Conservation (phyloP, 2,113 vertebrate species). For the Pipa parva region DNA sequence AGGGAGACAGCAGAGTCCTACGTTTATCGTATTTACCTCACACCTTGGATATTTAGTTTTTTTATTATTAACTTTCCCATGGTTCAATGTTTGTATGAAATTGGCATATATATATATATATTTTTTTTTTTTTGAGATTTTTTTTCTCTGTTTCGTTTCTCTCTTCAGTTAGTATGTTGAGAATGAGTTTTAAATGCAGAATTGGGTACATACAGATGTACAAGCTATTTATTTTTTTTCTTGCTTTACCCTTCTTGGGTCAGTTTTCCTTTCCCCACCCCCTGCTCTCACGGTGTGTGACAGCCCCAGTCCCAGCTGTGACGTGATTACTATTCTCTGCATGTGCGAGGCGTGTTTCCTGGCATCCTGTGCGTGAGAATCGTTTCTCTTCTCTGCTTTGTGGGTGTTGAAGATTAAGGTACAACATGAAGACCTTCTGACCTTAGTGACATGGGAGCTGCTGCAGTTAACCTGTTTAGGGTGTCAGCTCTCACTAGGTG, state of each 20-base stretch:
- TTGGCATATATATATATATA: background rate
- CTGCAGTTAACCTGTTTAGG: background rate
- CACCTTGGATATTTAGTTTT: conserved; percentile 6
- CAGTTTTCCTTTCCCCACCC: background rate
- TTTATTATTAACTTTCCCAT: conserved; percentile 10
- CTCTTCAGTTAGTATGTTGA: background rate
- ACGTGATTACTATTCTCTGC: conserved; percentile 23
- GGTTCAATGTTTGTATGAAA: conserved; percentile 28
- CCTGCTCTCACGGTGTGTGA: background rate
- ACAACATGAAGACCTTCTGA: background rate
- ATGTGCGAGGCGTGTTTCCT: conserved; percentile 32
- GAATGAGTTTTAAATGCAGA: conserved; percentile 1
- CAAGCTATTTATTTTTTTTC: background rate
- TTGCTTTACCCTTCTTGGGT: background rate
- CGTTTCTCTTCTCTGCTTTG: conserved; percentile 3
- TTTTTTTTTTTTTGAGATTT: conserved; percentile 25
- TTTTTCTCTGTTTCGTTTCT: background rate
- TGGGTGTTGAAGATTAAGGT: background rate
- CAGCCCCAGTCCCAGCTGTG: conserved; percentile 15
- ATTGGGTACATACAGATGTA: conserved; percentile 30
- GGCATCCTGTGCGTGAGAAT: conserved; percentile 39
- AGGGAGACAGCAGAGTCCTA: conserved; percentile 20
- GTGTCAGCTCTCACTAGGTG: background rate
- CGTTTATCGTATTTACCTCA: conserved; percentile 38
- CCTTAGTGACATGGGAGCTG: background rate